Base-by-base conservation (phyloP, 2,113 vertebrate species). In the Phrynosoma platyrhinos region DNA sequence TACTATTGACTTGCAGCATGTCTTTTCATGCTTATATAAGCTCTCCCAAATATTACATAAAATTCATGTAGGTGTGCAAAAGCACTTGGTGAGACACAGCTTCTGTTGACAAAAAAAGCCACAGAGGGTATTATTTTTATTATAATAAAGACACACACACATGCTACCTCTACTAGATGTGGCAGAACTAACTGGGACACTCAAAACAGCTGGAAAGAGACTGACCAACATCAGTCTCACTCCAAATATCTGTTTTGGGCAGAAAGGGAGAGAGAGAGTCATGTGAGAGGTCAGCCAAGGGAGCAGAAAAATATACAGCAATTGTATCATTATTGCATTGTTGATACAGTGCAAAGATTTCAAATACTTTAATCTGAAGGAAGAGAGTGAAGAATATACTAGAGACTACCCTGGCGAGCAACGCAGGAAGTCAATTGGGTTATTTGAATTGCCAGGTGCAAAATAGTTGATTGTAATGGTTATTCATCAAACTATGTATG, bases 1-100 rank as follows among this genome's bases (percentile, higher is more conserved):
- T 88, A 83, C 78, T 30, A 53, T 90, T 93, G 0, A n/a, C 92
- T 90, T 84, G 90, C 85, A 47, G 81, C 7, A 40, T 40, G 23
- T 62, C 36, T 82, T 82, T 30, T 69, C 81, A 68, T 14, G 40
- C 16, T 53, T 40, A 66, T 27, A 27, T 20, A 8, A 79, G 42
- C 47, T 30, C 40, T 42, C 20, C 36, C 32, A 72, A 69, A 53
- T 58, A 72, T 58, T 53, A 55, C 8, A 40, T 76, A 80, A 53
- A 68, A 69, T 68, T 23, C 9, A 86, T 53, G 4, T 53, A 14
- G 40, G 16, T 53, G 13, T 27, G 4, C n/a, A 12, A 13, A 79
- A 52, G 32, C 64, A 47, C 62, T 42, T 53, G 25, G 18, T 52
- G 36, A 32, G 30, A 18, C 12, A 20, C n/a, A 71, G 18, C 7